Evolutionary conservation across 2,888 invertebrate genomes (phyloP).

Genomic region (Mimumesa dahlbomi): DNA sequence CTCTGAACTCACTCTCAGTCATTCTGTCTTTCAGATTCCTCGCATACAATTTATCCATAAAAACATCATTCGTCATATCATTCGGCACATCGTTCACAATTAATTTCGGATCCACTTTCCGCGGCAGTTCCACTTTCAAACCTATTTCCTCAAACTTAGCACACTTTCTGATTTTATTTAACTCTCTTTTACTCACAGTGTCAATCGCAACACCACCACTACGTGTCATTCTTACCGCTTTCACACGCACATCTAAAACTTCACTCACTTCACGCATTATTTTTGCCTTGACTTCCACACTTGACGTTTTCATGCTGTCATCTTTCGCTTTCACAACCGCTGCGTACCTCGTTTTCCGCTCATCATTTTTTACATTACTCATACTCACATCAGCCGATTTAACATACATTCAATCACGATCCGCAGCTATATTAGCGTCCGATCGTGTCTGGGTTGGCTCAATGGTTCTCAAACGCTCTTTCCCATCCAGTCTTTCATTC

Average conservation of each 20-base stretch:
- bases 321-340: neutral
- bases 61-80: neutral
- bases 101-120: conserved; percentile 1
- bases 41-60: conserved; percentile 4
- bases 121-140: neutral
- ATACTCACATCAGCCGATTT: neutral
- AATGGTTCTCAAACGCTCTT: no score
- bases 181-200: neutral
- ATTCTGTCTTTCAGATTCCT: conserved; percentile 1
- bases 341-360: no score
- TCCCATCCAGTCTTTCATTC: neutral
- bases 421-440: neutral
- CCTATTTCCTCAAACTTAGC: conserved; percentile 2
- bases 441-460: no score
- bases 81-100: conserved; percentile 4
- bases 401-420: neutral
- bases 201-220: conserved; percentile 11
- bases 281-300: conserved; percentile 12
- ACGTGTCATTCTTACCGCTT: conserved; percentile 2
- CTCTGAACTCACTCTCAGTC: conserved; percentile 1
- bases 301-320: neutral
- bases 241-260: conserved; percentile 5
- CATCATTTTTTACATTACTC: neutral
- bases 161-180: neutral
- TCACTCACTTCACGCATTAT: neutral